Base-by-base conservation (phyloP, 2,113 vertebrate species). In the Macroglossus sobrinus region DNA sequence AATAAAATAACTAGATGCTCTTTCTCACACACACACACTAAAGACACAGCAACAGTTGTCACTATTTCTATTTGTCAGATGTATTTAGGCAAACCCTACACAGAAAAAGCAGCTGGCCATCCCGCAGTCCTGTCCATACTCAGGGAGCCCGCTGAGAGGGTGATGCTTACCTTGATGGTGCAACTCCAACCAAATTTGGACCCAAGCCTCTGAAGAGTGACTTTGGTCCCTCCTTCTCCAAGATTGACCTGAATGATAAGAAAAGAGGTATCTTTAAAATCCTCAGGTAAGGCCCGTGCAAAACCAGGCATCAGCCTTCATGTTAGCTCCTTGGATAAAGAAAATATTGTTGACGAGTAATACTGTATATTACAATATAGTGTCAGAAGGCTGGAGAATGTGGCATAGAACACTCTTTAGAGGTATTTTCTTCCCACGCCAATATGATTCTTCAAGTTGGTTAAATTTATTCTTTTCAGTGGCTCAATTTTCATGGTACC, bases 201-300 rank as follows among this genome's bases (percentile, higher is more conserved):
- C 99, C 99, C 98, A 99, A 97, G 71, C 99, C 99, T 96, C 99
- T 98, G 97, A 99, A 99, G 8, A 99, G 99, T 35, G 99, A 99
- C 98, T 98, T 99, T 98, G 99, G 99, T 98, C 99, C 99, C 97
- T 99, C 99, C 98, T 99, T 99, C 98, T 99, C 99, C 93, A 99
- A 98, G 98, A 99, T 99, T 33, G 99, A 99, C 97, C 99, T 99
- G 96, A 89, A 97, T 86, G 72, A 84, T 14, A 81, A 96, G 85
- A 85, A 50, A 72, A 93, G n/a, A 92, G 4, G n/a, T 1, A 88
- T 33, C 50, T 86, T 92, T 90, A 79, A 74, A 84, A 79, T 19
- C 55, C 57, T 53, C 3, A 33, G 40, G 57, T 19, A 75, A 93
- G 47, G 35, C 24, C 30, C 50, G 26, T 15, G 16, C 19, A 43